These are phyloP conservation scores for Otis tarda DNA, from an alignment of 2,113 vertebrate species.

Conservation along the genomic window DNA sequence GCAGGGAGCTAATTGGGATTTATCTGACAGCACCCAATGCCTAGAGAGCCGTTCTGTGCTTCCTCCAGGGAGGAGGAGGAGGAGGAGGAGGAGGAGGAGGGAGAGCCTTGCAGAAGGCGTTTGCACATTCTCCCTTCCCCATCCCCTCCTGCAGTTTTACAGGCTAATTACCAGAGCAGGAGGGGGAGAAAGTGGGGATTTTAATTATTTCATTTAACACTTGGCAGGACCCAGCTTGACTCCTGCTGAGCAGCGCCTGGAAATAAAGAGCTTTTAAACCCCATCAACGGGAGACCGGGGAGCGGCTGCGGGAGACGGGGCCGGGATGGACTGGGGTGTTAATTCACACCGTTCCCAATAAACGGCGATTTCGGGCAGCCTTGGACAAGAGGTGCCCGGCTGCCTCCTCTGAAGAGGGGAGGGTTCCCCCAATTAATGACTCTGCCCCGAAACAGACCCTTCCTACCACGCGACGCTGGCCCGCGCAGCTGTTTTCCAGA, in stretches of 20 bases:
- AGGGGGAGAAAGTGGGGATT: not conserved
- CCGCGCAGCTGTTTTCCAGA: not conserved
- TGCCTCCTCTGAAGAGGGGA: not conserved
- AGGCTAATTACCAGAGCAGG: slow-evolving; percentile 34
- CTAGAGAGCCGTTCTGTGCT: not conserved
- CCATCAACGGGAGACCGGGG: not conserved
- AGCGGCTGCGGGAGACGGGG: not conserved
- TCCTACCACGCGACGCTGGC: accelerated
- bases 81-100: not conserved
- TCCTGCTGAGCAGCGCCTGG: slow-evolving; percentile 15
- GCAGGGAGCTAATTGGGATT: slow-evolving; percentile 49
- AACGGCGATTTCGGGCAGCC: accelerated
- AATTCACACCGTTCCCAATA: not conserved
- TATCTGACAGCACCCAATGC: slow-evolving; percentile 27
- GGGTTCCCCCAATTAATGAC: not conserved
- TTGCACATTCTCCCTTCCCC: not conserved
- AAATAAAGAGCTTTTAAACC: slow-evolving; percentile 25
- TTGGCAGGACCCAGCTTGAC: slow-evolving; percentile 26
- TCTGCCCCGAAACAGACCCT: not conserved
- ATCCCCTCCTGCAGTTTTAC: slow-evolving; percentile 10
- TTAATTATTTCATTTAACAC: slow-evolving; percentile 59
- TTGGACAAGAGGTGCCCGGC: not conserved
- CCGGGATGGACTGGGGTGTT: not conserved
- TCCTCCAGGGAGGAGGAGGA: not conserved
- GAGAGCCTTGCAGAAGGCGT: not conserved